A percentile compares a stretch with the other conserved stretches of the same genome.
These are phyloP conservation scores for Ictalurus punctatus DNA, from an alignment of 2,113 vertebrate genomes.

Conservation along the genomic window DNA sequence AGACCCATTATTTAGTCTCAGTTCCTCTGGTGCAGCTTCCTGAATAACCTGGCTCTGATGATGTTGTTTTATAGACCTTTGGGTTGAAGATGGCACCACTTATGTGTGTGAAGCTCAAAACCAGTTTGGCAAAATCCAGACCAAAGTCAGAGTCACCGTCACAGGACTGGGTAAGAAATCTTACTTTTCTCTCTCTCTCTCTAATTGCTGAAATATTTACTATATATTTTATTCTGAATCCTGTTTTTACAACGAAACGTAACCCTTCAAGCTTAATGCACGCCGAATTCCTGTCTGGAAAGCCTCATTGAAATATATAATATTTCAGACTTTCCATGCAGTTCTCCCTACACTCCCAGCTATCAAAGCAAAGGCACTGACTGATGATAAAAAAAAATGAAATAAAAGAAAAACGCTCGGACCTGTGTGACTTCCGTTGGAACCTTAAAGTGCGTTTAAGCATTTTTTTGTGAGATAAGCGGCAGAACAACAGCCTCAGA, in stretches of 20 bases:
- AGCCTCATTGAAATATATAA: not conserved
- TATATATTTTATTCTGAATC: not conserved
- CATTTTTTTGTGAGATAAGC: not conserved
- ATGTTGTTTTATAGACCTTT: constrained; percentile 75
- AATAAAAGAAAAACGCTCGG: not conserved
- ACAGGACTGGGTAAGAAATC: constrained; percentile 86
- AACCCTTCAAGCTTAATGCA: not conserved
- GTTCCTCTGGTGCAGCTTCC: not conserved
- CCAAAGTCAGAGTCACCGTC: constrained; percentile 79
- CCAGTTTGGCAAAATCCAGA: constrained; percentile 88
- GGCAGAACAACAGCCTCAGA: not conserved
- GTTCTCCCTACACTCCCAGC: not conserved
- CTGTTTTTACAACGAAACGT: not conserved
- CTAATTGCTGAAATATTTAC: not conserved
- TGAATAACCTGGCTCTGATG: not conserved
- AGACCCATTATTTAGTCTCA: not conserved
- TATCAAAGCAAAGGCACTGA: not conserved
- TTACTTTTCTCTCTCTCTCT: no score
- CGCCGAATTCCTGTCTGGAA: constrained; percentile 3
- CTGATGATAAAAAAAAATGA: not conserved
- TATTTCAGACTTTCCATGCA: not conserved
- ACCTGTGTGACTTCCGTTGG: not conserved
- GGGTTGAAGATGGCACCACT: constrained; percentile 85
- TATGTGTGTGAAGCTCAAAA: constrained; percentile 95
- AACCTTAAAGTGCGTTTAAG: not conserved